phyloP scores from a whole-genome alignment of 2,113 vertebrate species.

The Carassius carassius region DNA sequence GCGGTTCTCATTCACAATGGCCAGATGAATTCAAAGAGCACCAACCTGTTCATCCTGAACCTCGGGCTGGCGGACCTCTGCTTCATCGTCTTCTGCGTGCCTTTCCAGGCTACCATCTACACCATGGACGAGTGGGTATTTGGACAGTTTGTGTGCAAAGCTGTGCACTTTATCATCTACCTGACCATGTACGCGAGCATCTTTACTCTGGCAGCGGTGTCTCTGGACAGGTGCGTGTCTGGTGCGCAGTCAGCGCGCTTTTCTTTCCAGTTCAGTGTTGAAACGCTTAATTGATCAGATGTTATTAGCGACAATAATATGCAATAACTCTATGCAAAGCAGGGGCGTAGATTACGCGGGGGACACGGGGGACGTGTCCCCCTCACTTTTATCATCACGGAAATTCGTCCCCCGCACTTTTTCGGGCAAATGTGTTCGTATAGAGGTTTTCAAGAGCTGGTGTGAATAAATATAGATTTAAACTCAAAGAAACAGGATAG shows the following conservation, averaged over 20 bases:
- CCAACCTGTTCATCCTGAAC: conserved; percentile 86
- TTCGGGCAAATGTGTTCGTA: no score
- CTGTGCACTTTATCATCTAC: conserved; percentile 85
- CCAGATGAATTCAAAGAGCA: conserved; percentile 79
- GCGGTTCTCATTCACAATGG: conserved; percentile 80
- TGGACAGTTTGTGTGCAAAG: conserved; percentile 81
- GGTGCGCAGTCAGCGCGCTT: background rate
- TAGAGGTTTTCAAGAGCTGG: no score
- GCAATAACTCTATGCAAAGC: background rate
- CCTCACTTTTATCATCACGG: no score
- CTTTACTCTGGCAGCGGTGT: conserved; percentile 84
- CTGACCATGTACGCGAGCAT: conserved; percentile 89
- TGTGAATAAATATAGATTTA: no score
- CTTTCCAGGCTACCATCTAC: conserved; percentile 87
- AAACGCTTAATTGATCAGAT: background rate
- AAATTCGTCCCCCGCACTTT: no score
- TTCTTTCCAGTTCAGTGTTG: background rate
- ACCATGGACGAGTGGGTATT: conserved; percentile 86
- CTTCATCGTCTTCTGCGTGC: conserved; percentile 86
- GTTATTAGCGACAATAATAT: background rate
- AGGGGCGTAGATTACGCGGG: no score
- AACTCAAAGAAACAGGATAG: no score
- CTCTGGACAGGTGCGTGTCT: conserved; percentile 81
- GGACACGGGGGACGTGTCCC: no score
- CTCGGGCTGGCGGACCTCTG: conserved; percentile 82